A percentile compares a stretch with the other conserved stretches of the same genome.
Conservation (phyloP, 2,797 vertebrate genomes). For the Botia kubotai region DNA sequence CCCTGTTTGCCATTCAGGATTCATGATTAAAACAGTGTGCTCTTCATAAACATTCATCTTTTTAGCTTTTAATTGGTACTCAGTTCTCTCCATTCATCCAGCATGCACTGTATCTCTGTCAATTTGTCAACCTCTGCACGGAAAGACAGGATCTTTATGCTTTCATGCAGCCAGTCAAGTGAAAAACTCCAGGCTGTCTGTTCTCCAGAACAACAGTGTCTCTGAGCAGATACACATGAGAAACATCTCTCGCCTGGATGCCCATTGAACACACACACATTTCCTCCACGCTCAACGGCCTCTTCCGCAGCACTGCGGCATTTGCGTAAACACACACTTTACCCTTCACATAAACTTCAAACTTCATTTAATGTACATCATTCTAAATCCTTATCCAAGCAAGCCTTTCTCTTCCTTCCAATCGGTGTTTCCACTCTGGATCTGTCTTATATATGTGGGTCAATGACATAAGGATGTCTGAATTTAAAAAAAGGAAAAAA, state of each 20-base stretch:
- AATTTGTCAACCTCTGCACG: background rate
- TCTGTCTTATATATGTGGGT: background rate
- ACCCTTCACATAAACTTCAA: slow-evolving; percentile 7
- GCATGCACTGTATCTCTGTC: background rate
- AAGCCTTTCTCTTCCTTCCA: background rate
- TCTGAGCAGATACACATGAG: slow-evolving; percentile 46
- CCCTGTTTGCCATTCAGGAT: background rate
- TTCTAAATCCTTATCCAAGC: background rate
- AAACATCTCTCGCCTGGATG: slow-evolving; percentile 47
- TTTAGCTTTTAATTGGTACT: slow-evolving; percentile 41
- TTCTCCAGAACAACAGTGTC: slow-evolving; percentile 38
- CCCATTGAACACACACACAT: slow-evolving; percentile 51
- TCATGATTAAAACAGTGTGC: slow-evolving; percentile 28
- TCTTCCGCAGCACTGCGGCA: background rate
- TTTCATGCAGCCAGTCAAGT: slow-evolving; percentile 42
- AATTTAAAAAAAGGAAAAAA: background rate
- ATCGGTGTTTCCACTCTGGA: background rate
- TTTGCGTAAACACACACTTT: slow-evolving; percentile 35
- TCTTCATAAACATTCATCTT: slow-evolving; percentile 18
- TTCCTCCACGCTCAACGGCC: slow-evolving; percentile 1
- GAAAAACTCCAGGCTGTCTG: slow-evolving; percentile 43
- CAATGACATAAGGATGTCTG: background rate
- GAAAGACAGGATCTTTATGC: background rate
- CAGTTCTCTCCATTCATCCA: slow-evolving; percentile 46
- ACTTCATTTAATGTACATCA: background rate